Conservation (phyloP, 1,140 invertebrate species). For the Brachionus rubens region DNA sequence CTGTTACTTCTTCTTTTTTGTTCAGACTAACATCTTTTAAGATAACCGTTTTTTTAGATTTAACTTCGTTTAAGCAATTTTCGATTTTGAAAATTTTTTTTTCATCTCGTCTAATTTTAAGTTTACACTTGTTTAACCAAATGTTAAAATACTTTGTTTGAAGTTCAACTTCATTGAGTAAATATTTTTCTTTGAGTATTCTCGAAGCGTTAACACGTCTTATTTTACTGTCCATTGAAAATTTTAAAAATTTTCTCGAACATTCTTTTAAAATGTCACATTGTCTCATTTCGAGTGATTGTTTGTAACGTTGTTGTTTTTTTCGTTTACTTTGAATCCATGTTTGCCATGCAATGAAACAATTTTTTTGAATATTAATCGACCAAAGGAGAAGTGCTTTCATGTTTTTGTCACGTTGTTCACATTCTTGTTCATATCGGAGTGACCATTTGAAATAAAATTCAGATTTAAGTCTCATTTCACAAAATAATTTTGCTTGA, state of each 20-base stretch:
- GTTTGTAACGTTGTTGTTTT: slow-evolving; percentile 1
- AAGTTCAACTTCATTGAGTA: slow-evolving; percentile 7
- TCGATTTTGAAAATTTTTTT: background rate
- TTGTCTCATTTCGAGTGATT: slow-evolving; percentile 33
- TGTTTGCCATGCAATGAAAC: slow-evolving; percentile 16
- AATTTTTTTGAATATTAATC: slow-evolving; percentile 38
- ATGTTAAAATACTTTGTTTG: slow-evolving; percentile 40
- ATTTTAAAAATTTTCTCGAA: slow-evolving; percentile 24
- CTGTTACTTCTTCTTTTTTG: background rate
- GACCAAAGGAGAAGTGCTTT: slow-evolving; percentile 19
- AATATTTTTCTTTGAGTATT: slow-evolving; percentile 28
- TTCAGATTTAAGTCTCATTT: slow-evolving; percentile 40
- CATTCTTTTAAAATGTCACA: slow-evolving; percentile 19
- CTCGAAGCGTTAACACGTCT: background rate
- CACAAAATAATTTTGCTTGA: slow-evolving; percentile 10
- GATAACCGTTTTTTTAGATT: slow-evolving; percentile 11
- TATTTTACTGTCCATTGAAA: slow-evolving; percentile 35
- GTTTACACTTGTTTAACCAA: slow-evolving; percentile 40
- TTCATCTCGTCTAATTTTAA: background rate
- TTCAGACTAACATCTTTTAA: background rate
- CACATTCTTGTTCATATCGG: slow-evolving; percentile 2
- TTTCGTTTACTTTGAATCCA: background rate
- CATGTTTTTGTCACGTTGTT: slow-evolving; percentile 8
- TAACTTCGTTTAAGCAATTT: background rate
- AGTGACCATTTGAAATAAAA: slow-evolving; percentile 29